Evolutionary conservation across 2,888 invertebrate genomes (phyloP).

Genomic region (Molanna angustata): DNA sequence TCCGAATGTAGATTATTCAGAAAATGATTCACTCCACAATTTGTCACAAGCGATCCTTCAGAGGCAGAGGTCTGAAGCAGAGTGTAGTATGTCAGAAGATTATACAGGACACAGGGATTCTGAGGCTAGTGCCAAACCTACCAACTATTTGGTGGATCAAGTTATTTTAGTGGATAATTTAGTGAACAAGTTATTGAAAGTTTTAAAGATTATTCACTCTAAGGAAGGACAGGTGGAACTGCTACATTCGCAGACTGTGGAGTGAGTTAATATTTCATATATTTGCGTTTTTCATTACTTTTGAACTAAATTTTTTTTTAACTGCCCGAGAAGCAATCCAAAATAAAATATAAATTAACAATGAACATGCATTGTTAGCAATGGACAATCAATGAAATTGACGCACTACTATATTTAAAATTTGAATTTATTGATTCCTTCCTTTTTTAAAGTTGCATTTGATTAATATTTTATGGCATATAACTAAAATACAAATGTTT

Average conservation of each 20-base stretch:
- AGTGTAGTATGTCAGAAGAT: slow-evolving; percentile 44
- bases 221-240: slow-evolving; percentile 56
- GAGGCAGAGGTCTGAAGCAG: slow-evolving; percentile 65
- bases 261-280: slow-evolving; percentile 49
- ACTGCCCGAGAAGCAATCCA: no score
- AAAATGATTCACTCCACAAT: slow-evolving; percentile 72
- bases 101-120: slow-evolving; percentile 40
- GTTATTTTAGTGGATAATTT: slow-evolving; percentile 73
- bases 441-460: no score
- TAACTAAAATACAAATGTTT: no score
- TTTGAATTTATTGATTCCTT: no score
- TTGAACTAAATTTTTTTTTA: no score
- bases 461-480: no score
- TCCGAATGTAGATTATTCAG: slow-evolving; percentile 41
- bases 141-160: slow-evolving; percentile 57
- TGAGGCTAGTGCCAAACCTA: slow-evolving; percentile 36
- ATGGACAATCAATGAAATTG: no score
- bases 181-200: slow-evolving; percentile 69
- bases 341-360: no score
- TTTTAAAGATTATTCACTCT: slow-evolving; percentile 65
- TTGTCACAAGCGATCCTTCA: slow-evolving; percentile 73
- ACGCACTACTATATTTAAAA: no score
- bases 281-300: not conserved
- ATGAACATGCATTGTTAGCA: no score
- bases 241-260: slow-evolving; percentile 62